Conservation (phyloP, 2,888 invertebrate species). For the Girardia tigrina region DNA sequence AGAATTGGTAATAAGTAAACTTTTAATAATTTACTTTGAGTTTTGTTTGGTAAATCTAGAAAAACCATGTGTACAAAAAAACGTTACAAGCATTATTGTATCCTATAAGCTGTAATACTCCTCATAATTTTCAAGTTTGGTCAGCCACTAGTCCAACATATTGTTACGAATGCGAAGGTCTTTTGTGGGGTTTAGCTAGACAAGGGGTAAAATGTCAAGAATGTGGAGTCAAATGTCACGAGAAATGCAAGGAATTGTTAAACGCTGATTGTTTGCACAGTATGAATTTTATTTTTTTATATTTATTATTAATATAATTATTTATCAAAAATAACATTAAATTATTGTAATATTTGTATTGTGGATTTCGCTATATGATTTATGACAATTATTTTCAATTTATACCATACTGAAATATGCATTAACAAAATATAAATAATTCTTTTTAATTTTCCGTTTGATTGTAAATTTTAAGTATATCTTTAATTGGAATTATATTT, state of each 20-base stretch:
- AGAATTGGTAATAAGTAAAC: slow-evolving; percentile 77
- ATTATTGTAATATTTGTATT: background rate
- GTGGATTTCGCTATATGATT: background rate
- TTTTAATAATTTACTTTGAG: background rate
- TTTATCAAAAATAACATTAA: no score
- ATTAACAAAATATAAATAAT: no score
- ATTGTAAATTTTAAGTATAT: no score
- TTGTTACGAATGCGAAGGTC: slow-evolving; percentile 96
- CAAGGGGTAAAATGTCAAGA: slow-evolving; percentile 95
- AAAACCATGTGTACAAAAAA: slow-evolving; percentile 99
- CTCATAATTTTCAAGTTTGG: slow-evolving; percentile 96
- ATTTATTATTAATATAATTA: no score
- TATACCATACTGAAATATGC: no score
- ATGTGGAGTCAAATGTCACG: slow-evolving; percentile 98
- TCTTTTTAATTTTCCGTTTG: no score
- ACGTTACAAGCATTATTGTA: slow-evolving; percentile 95
- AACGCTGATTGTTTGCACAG: slow-evolving; percentile 97
- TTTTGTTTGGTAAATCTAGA: slow-evolving; percentile 57
- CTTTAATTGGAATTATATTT: no score
- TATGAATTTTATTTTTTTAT: slow-evolving; percentile 56
- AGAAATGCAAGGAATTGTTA: slow-evolving; percentile 96
- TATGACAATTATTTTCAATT: background rate
- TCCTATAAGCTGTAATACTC: slow-evolving; percentile 95
- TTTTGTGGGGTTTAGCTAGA: slow-evolving; percentile 93
- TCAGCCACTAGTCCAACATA: slow-evolving; percentile 97